phyloP scores from a whole-genome alignment of 2,797 vertebrate genomes.

The Enteromius trimaculatus region DNA sequence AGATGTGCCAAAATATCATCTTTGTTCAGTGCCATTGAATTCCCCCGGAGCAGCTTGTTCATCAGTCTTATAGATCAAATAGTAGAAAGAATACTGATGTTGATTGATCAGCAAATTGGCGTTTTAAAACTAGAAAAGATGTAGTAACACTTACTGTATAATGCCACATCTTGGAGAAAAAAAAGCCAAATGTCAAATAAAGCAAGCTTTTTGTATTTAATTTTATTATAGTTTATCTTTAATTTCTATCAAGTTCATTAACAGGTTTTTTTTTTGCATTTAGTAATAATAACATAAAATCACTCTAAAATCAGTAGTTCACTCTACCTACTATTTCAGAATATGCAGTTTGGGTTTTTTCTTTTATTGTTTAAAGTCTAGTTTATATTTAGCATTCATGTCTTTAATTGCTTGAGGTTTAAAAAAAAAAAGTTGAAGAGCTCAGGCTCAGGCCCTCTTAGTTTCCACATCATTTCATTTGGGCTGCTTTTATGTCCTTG shows the following conservation, averaged over 20 bases:
- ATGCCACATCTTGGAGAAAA: neutral
- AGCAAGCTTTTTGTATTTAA: too few species aligned
- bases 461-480: slow-evolving; percentile 29
- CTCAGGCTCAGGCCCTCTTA: neutral
- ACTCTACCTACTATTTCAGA: neutral
- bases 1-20: slow-evolving; percentile 18
- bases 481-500: slow-evolving; percentile 25
- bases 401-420: neutral
- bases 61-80: neutral
- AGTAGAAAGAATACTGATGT: neutral
- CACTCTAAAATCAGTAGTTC: neutral
- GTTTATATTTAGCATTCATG: slow-evolving; percentile 12
- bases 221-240: too few species aligned
- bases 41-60: neutral
- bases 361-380: neutral
- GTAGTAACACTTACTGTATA: neutral
- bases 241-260: too few species aligned
- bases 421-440: slow-evolving; percentile 19
- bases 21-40: slow-evolving; percentile 11
- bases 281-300: neutral
- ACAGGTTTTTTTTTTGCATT: neutral
- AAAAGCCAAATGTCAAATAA: neutral
- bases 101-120: neutral
- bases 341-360: neutral
- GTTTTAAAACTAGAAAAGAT: neutral